These are phyloP conservation scores for Microplitis mediator DNA, from an alignment of 1,140 invertebrate species.

Conservation along the genomic window DNA sequence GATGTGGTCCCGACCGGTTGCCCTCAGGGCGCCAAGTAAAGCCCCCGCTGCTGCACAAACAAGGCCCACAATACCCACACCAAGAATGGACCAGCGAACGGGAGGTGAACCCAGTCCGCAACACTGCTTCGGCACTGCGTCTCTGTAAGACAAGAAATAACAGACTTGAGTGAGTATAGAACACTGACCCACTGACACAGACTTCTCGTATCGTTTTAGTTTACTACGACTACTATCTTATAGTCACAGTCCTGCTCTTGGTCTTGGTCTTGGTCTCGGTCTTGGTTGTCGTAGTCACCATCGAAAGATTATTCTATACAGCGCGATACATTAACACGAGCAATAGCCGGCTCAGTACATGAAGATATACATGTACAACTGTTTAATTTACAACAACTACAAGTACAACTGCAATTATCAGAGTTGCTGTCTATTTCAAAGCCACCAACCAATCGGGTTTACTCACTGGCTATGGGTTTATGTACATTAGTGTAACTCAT, in stretches of 20 bases:
- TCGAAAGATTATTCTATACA: no score
- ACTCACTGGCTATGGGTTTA: neutral
- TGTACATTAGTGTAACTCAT: slow-evolving; percentile 20
- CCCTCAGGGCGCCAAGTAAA: slow-evolving; percentile 57
- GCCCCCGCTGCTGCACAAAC: slow-evolving; percentile 59
- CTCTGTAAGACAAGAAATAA: slow-evolving; percentile 47
- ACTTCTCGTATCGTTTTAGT: slow-evolving; percentile 32
- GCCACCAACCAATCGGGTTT: neutral
- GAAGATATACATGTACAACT: no score
- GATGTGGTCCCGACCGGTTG: slow-evolving; percentile 59
- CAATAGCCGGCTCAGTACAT: no score
- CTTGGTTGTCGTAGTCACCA: neutral
- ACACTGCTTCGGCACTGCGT: slow-evolving; percentile 60
- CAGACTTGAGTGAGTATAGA: slow-evolving; percentile 31
- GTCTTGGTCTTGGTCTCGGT: neutral
- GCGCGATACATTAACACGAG: no score
- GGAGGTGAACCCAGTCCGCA: slow-evolving; percentile 59
- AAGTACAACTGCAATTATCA: neutral
- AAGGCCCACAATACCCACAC: slow-evolving; percentile 57
- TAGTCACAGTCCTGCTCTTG: neutral
- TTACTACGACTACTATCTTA: neutral
- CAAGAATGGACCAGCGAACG: slow-evolving; percentile 60
- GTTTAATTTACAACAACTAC: neutral
- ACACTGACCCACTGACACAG: slow-evolving; percentile 55
- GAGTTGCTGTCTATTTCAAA: slow-evolving; percentile 4